Evolutionary conservation across 2,797 vertebrate species (phyloP), one percentile per base, ranked within the genome.

Genomic region (Diglossa cyanea): DNA sequence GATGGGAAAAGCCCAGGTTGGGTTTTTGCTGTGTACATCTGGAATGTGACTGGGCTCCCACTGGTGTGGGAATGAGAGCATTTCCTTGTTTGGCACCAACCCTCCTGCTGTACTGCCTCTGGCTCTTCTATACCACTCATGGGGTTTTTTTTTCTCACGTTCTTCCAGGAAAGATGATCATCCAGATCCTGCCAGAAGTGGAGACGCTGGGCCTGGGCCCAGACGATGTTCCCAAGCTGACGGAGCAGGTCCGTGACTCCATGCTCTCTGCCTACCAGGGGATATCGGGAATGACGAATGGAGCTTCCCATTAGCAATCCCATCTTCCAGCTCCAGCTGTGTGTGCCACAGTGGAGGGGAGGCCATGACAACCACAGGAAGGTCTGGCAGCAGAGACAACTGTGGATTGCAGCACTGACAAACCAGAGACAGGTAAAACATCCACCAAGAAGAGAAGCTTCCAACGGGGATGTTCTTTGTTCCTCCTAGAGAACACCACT

Each of bases 141-240:
- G 1, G 16, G 7, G 7, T 7, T 71, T 37, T 53, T 53, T 16
- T 51, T 35, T 47, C 70, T 54, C 58, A 62, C 25, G 26, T 25
- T 78, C 13, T 70, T 75, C 40, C 60, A 96, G 93, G 93, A 11
- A 94, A 60, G 65, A 58, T 33, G 60, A 85, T 62, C 48, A 85
- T 95, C 51, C 94, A 95, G 71, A 18, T 95, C 60, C 67, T 96
- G 44, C 92, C 95, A 85, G 74, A 62, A 91, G 94, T 95, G 63
- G 39, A 93, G 12, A 96, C 91, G 0, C 7, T 93, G 0, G 40
- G 67, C 6, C 84, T 96, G 55, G 65, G 84, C 40, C 67, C 89
- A 6, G 81, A 82, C 0, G 67, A 94, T 26, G 86, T 94, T 50
- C 86, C 91, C 71, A 91, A 70, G 74, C 86, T 91, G 39, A 90